Evolutionary conservation across 2,797 vertebrate genomes (phyloP), one percentile per base, ranked within the genome.

Genomic region (Chanos chanos): DNA sequence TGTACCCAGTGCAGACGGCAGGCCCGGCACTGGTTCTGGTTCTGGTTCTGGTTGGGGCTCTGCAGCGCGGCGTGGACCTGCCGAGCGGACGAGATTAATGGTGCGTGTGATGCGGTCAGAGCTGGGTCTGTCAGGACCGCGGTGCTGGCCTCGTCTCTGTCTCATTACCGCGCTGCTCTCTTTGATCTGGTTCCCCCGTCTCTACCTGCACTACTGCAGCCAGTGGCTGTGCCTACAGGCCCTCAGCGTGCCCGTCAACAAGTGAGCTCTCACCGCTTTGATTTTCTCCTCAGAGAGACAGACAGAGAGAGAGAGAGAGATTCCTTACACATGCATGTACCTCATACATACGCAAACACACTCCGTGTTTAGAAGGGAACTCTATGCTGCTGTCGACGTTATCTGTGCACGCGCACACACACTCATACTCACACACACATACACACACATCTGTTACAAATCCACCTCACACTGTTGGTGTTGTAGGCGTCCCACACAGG

Each of bases 171-270:
- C 89, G 74, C 81, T 96, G 71, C 70, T 90, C 49, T 73, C 86
- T 81, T 82, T 93, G 75, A 89, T 94, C 82, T 97, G 94, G 94
- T 96, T 98, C 67, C 72, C 89, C 75, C 90, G 94, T 75, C 92
- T 98, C 63, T 96, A 94, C 85, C 76, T 97, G 82, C 96, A 96
- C 85, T 98, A 98, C 87, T 84, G 90, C 74, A 91, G 92, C 85
- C 97, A 98, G 78, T 95, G 95, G 94, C 86, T 98, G 66, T 94
- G 92, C 83, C 95, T 98, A 71, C 83, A 87, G 80, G 79, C 76
- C 78, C 89, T 92, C 75, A 87, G 89, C 1, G 83, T 93, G 86
- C 94, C 94, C 80, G 89, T 97, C 81, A 91, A 90, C 86, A 96
- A 90, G 95, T 97, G 87, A 94, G 93, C 10, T 30, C 43, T 47